These are phyloP conservation scores for Stomatorhinus walkeri DNA, from an alignment of 2,797 vertebrate genomes.

Conservation along the genomic window DNA sequence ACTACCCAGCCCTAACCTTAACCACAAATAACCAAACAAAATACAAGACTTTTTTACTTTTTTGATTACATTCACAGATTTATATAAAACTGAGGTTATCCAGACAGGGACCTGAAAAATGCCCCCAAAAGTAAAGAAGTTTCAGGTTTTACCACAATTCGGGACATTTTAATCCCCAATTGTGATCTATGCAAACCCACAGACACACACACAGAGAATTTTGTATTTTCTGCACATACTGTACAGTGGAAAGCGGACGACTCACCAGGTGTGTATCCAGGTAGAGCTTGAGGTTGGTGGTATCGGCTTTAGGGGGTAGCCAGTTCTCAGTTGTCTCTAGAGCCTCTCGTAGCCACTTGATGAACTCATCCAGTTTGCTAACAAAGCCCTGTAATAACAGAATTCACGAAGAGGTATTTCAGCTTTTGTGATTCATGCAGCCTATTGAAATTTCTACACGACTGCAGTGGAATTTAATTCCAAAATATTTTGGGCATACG, in stretches of 20 bases:
- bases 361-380: conserved; percentile 88
- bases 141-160: background rate
- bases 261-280: conserved; percentile 96
- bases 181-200: background rate
- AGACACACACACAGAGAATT: background rate
- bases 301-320: conserved; percentile 83
- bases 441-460: background rate
- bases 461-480: background rate
- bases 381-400: conserved; percentile 73
- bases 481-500: background rate
- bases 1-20: background rate
- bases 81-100: background rate
- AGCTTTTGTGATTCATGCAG: conserved; percentile 5
- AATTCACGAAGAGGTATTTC: background rate
- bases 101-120: background rate
- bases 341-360: conserved; percentile 87
- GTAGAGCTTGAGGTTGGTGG: conserved; percentile 81
- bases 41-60: background rate
- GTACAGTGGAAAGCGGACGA: conserved; percentile 16
- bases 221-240: background rate
- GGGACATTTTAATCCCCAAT: background rate
- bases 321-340: conserved; percentile 92
- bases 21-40: background rate
- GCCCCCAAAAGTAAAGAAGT: too few relatives aligned
- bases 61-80: background rate